Evolutionary conservation across 2,113 vertebrate genomes (phyloP), one percentile per base, ranked within the genome.

Genomic region (Gila orcuttii): DNA sequence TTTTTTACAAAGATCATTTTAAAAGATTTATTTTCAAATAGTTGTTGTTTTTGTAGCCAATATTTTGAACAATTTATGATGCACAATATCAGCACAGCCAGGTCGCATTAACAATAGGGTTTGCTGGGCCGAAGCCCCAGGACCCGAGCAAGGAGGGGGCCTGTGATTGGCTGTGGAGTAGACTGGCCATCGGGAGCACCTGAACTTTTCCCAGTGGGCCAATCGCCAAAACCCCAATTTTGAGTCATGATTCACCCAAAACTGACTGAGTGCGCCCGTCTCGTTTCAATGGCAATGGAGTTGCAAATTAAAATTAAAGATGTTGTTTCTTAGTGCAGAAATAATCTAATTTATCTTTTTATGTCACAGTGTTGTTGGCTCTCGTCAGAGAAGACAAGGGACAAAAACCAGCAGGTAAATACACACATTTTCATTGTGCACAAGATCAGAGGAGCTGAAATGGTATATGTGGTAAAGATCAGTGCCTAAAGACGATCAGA

Each of bases 321-420:
- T 25, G n/a, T 13, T 9, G 19, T 3, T 28, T 59, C 52, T 39
- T 13, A n/a, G 11, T 59, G 0, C 68, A 71, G 33, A 71, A 71
- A 73, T 42, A 6, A 71, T 42, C 52, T 59, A 0, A 59, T 59
- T 36, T 39, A 55, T 59, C n/a, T 64, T 19, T 81, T 21, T 21
- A 25, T 47, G 0, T 45, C 39, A 64, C 78, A 81, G 79, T 81
- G 79, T 28, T 64, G 39, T 31, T 80, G 59, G 79, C 39, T 64
- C n/a, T 80, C 39, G 31, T 64, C 66, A 66, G 39, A 19, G 79
- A 28, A 15, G 13, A 45, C 15, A 28, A 80, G 0, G 78, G 39
- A 28, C 0, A 74, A 42, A 28, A 47, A 1, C n/a, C 4, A 42
- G 12, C 4, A 55, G 75, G 75, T 78, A 78, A 4, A 52, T 52